Evolutionary conservation across 2,113 vertebrate genomes (phyloP), one percentile per base, ranked within the genome.

Genomic region (Hucho hucho): DNA sequence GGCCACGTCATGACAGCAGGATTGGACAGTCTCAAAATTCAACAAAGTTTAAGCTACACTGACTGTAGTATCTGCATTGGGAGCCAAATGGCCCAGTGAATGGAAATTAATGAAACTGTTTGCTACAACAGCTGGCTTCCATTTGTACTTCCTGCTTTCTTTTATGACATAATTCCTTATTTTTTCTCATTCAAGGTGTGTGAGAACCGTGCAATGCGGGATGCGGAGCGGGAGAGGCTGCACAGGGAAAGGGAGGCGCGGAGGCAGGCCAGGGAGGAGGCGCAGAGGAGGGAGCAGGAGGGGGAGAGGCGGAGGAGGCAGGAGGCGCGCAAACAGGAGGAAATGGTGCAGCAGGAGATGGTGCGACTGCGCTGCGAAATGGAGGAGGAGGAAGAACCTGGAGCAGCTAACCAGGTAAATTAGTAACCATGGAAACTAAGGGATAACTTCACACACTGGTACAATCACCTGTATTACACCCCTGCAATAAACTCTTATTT

Each of bases 271-370:
- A 83, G 92, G 66, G 79, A 91, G 80, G 92, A 96, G 83, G 95
- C 93, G 7, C 93, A 86, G 83, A 87, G 79, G 70, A 91, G 87
- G 77, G 89, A 94, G 64, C 90, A 83, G 79, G 87, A 92, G 76
- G 90, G 94, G 64, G 92, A 94, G 67, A 91, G 65, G 71, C 94
- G 77, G 83, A 95, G 90, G 79, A 93, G 77, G 29, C 83, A 94
- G 83, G 89, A 94, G 78, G 91, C 87, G 46, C 92, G 77, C 72
- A 93, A 88, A 72, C 93, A 97, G 72, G 94, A 97, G 56, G 92
- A 94, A 72, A 89, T 92, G 75, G 89, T 98, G 77, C 94, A 94
- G 81, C 93, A 92, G 85, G 95, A 96, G 91, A 93, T 96, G 91
- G 92, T 96, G 77, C 94, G 90, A 69, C 90, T 98, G 73, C 90